These are phyloP conservation scores for Peucedramus taeniatus DNA, from an alignment of 2,113 vertebrate species.

Conservation along the genomic window DNA sequence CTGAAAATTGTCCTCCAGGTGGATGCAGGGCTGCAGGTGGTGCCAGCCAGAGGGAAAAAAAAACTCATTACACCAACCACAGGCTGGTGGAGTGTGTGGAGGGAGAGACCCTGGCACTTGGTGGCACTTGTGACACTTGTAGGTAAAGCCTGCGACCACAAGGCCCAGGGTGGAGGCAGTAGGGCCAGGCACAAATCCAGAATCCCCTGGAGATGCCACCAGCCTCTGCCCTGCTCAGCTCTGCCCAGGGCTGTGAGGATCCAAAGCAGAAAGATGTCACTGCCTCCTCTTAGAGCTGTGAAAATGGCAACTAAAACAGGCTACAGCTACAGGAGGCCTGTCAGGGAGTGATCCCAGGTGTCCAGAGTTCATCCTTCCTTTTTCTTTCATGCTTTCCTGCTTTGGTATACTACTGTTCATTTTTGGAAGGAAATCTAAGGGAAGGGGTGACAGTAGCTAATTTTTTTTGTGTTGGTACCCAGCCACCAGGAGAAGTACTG, in stretches of 20 bases:
- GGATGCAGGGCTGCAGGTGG: background rate
- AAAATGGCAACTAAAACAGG: background rate
- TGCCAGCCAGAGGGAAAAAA: background rate
- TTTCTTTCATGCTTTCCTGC: background rate
- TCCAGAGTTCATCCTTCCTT: background rate
- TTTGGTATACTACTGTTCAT: background rate
- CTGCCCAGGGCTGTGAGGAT: background rate
- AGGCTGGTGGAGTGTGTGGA: no score
- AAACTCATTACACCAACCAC: no score
- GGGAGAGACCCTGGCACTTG: no score
- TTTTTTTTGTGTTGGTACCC: background rate
- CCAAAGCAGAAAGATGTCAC: background rate
- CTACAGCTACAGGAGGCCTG: background rate
- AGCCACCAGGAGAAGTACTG: background rate
- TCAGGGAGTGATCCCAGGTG: background rate
- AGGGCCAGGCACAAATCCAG: background rate
- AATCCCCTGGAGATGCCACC: background rate
- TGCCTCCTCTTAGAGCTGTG: background rate
- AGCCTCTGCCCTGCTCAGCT: background rate
- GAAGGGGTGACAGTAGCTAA: fast-evolving
- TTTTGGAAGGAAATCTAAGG: background rate
- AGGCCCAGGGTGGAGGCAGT: background rate
- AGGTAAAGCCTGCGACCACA: background rate
- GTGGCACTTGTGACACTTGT: background rate
- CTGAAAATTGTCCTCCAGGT: background rate